phyloP scores from a whole-genome alignment of 2,113 vertebrate genomes.

The Cheirogaleus medius region DNA sequence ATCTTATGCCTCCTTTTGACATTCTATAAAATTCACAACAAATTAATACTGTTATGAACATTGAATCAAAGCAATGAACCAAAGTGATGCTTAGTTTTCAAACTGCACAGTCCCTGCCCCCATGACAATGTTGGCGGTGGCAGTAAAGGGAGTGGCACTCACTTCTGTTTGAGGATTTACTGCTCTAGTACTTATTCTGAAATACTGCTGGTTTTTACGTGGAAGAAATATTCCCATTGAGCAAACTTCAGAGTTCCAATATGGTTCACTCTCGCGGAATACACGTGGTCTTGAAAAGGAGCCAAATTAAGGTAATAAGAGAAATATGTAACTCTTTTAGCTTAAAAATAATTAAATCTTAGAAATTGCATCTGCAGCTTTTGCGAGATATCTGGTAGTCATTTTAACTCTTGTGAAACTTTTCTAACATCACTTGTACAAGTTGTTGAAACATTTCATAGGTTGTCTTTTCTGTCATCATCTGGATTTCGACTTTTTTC shows the following conservation, averaged over 20 bases:
- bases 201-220: neutral
- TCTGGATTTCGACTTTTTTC: neutral
- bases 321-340: neutral
- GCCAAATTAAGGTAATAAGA: neutral
- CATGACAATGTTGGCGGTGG: fast-evolving
- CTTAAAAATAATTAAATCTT: conserved; percentile 12
- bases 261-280: neutral
- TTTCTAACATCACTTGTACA: neutral
- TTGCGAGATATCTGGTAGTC: conserved; percentile 16
- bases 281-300: neutral
- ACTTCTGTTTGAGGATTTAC: neutral
- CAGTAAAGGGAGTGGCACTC: fast-evolving
- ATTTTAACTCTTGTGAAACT: neutral
- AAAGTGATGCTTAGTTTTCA: neutral
- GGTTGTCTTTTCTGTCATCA: conserved; percentile 3
- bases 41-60: conserved; percentile 17
- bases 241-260: neutral
- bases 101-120: neutral
- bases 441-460: neutral
- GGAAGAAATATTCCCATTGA: neutral
- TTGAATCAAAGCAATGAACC: neutral
- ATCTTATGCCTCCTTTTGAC: neutral
- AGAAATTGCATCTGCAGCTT: neutral
- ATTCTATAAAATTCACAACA: conserved; percentile 12
- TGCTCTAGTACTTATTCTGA: neutral